phyloP scores from a whole-genome alignment of 1,140 invertebrate species.

The Ganaspis sp. region DNA sequence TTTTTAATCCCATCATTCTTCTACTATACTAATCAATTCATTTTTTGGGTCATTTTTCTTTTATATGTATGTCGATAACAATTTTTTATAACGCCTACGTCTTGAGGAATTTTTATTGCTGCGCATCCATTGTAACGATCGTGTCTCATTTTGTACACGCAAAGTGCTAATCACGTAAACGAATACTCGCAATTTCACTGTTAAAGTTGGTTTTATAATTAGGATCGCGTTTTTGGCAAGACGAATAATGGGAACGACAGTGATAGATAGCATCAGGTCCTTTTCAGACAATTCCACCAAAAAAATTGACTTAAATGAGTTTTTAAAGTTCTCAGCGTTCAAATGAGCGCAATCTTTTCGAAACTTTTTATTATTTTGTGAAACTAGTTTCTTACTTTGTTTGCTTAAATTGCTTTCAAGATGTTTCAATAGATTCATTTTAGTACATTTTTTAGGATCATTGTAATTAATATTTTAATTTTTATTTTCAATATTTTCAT shows the following conservation, averaged over 20 bases:
- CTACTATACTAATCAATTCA: neutral
- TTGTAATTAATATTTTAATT: too few species aligned
- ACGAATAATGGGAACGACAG: neutral
- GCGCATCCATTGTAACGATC: slow-evolving; percentile 11
- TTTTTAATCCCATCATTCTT: too few species aligned
- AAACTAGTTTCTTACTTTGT: too few species aligned
- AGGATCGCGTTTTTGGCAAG: slow-evolving; percentile 8
- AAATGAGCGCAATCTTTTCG: neutral
- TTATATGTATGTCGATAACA: neutral
- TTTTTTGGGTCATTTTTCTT: too few species aligned
- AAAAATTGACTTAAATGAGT: neutral
- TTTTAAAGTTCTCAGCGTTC: neutral
- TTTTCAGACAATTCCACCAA: neutral
- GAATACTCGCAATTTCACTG: neutral
- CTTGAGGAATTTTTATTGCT: slow-evolving; percentile 1
- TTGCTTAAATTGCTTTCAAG: too few species aligned
- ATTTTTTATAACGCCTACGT: neutral
- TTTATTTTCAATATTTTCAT: too few species aligned
- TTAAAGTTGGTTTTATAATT: neutral
- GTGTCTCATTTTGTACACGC: slow-evolving; percentile 13
- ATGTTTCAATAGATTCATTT: too few species aligned
- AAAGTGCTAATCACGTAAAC: slow-evolving; percentile 1
- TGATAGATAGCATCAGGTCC: neutral
- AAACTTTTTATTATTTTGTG: too few species aligned
- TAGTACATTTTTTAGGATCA: too few species aligned